A percentile compares a stretch with the other conserved stretches of the same genome.
Conservation (phyloP, 2,797 vertebrate species). For the Parauchenoglanis ngamensis region DNA sequence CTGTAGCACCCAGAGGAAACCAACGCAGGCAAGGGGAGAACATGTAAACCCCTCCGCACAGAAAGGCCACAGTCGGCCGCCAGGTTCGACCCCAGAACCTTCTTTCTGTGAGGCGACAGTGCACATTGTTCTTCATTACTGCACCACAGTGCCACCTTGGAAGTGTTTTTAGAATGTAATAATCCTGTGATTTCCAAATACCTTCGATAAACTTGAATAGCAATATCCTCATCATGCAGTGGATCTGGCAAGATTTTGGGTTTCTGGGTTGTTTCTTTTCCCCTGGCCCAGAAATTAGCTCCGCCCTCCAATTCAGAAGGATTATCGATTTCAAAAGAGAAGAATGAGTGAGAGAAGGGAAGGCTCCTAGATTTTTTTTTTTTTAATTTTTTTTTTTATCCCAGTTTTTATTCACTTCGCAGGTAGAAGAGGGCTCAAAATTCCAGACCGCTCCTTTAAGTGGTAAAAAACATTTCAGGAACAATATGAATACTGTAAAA, state of each 20-base stretch:
- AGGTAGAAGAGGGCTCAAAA: background rate
- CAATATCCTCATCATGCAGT: background rate
- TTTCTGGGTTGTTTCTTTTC: background rate
- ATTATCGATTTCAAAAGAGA: background rate
- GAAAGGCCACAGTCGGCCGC: no score
- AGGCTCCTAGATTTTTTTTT: background rate
- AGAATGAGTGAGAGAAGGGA: background rate
- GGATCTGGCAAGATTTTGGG: background rate
- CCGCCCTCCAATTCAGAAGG: background rate
- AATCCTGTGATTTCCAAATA: background rate
- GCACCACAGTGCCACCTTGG: no score
- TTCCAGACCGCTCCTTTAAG: background rate
- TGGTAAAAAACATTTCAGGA: background rate
- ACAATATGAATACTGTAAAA: background rate
- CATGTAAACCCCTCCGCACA: no score
- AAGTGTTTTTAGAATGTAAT: background rate
- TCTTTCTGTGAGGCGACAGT: no score
- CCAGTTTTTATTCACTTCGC: background rate
- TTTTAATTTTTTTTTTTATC: no score
- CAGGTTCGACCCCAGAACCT: no score
- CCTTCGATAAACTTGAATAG: background rate
- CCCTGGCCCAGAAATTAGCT: background rate
- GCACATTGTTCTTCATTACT: no score
- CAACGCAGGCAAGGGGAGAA: no score
- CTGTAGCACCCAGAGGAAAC: no score